These are phyloP conservation scores for Probaryconus sp. DNA, from an alignment of 1,140 invertebrate genomes.

Conservation along the genomic window DNA sequence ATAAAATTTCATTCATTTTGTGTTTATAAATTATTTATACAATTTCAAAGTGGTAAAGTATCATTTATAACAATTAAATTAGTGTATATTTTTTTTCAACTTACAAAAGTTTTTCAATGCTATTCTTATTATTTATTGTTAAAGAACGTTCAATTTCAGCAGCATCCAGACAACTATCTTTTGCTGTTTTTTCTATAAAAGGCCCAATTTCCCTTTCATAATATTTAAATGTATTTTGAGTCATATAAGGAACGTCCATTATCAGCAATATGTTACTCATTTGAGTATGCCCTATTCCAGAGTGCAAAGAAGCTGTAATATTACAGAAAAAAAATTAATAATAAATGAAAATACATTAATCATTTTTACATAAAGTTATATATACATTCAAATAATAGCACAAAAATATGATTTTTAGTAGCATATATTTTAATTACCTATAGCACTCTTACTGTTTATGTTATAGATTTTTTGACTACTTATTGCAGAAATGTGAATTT, in stretches of 20 bases:
- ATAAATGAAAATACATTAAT: neutral
- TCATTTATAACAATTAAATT: too few relatives aligned
- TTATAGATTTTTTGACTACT: neutral
- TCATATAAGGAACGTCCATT: neutral
- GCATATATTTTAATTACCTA: neutral
- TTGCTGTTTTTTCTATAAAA: too few relatives aligned
- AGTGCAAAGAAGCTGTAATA: neutral
- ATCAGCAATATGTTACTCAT: neutral
- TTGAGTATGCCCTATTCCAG: neutral
- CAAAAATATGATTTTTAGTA: neutral
- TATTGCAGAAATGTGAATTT: neutral
- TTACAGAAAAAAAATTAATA: neutral
- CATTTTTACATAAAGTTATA: neutral
- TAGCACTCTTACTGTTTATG: conserved; percentile 1
- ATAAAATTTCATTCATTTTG: too few relatives aligned
- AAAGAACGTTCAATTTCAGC: too few relatives aligned
- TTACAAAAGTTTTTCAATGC: too few relatives aligned
- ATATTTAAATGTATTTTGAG: neutral
- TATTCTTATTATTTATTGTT: too few relatives aligned
- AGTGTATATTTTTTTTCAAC: too few relatives aligned
- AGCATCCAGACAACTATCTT: too few relatives aligned
- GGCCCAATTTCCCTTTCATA: too few relatives aligned
- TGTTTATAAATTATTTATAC: too few relatives aligned
- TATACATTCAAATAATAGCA: neutral
- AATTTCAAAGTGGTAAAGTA: too few relatives aligned